Conservation (phyloP, 2,888 invertebrate genomes). For the Cordylochernes scorpioides region DNA sequence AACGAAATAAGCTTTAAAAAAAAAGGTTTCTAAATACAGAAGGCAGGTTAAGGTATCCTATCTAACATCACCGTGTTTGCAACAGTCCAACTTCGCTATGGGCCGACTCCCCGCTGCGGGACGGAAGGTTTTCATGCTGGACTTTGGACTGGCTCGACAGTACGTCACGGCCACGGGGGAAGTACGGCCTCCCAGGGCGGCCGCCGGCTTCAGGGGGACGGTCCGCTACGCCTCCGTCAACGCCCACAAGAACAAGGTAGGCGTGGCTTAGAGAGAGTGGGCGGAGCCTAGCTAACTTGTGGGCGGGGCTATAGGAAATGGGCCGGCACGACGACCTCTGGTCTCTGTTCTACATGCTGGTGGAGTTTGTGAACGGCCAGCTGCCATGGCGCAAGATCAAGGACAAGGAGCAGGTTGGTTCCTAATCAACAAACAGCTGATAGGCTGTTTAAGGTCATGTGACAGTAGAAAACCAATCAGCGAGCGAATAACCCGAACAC, state of each 20-base stretch:
- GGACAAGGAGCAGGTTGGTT: conserved; percentile 68
- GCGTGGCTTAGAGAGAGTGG: too few species aligned
- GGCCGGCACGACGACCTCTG: conserved; percentile 95
- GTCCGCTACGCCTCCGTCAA: conserved; percentile 98
- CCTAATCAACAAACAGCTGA: conserved; percentile 45
- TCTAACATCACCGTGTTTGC: conserved; percentile 7
- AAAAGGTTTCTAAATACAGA: too few species aligned
- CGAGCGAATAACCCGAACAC: too few species aligned
- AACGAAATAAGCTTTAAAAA: too few species aligned
- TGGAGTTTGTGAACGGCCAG: conserved; percentile 93
- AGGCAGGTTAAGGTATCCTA: too few species aligned
- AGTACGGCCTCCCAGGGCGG: conserved; percentile 76
- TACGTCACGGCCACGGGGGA: conserved; percentile 86
- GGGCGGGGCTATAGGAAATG: conserved; percentile 73
- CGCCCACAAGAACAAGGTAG: conserved; percentile 73
- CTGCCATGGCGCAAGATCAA: conserved; percentile 94
- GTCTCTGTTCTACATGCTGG: conserved; percentile 98
- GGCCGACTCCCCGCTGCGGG: conserved; percentile 67
- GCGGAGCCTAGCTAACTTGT: too few species aligned
- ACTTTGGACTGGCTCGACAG: conserved; percentile 90
- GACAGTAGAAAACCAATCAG: too few species aligned
- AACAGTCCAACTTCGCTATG: conserved; percentile 93
- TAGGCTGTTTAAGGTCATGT: too few species aligned
- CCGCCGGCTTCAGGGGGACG: conserved; percentile 84
- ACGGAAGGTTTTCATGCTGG: conserved; percentile 76